A percentile compares a stretch with the other conserved stretches of the same genome.
Evolutionary conservation across 2,888 invertebrate species (phyloP).

Genomic region (Dryococelus australis): DNA sequence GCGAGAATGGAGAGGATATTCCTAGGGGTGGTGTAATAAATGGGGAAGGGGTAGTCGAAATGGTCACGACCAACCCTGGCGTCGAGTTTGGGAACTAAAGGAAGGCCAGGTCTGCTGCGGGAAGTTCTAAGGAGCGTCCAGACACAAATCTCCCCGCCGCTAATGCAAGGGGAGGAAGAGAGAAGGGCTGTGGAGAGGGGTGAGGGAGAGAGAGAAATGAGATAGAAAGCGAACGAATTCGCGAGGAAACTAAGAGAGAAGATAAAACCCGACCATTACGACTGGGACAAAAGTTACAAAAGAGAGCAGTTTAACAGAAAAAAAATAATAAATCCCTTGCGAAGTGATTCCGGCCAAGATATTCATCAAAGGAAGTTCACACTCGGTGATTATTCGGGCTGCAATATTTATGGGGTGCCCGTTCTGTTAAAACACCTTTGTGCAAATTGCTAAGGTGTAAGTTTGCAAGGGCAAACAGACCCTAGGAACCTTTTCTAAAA

Average conservation of each 20-base stretch:
- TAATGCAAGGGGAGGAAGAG: not conserved
- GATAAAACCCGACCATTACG: constrained; percentile 16
- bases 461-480: no score
- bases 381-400: no score
- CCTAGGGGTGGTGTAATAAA: not conserved
- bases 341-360: not conserved
- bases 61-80: not conserved
- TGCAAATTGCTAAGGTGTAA: no score
- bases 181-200: not conserved
- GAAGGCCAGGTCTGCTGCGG: not conserved
- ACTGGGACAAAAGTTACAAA: not conserved
- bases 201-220: not conserved
- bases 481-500: no score
- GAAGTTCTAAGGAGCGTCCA: no score
- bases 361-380: not conserved
- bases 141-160: not conserved
- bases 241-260: not conserved
- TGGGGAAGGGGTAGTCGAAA: not conserved
- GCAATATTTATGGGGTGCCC: no score
- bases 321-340: not conserved
- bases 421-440: no score
- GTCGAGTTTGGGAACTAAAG: not conserved
- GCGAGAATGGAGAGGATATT: not conserved
- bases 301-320: not conserved
- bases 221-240: not conserved